Conservation (phyloP, 2,888 invertebrate genomes). For the Orchesella flavescens region DNA sequence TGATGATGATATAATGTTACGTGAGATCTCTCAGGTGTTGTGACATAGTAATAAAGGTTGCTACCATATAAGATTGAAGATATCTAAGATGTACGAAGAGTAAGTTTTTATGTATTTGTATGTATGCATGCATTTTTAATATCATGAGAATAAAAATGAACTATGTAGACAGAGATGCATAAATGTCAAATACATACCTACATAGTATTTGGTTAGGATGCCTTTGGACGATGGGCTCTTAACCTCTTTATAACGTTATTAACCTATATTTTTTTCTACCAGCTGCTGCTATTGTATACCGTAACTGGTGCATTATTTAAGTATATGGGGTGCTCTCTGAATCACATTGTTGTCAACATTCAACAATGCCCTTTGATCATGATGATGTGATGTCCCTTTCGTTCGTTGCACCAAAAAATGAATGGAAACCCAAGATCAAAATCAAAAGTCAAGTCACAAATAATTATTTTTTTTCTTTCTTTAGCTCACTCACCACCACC, state of each 20-base stretch:
- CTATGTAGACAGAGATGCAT: neutral
- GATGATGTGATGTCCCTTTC: neutral
- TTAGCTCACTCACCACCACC: neutral
- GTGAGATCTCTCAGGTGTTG: conserved; percentile 22
- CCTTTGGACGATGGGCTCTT: conserved; percentile 30
- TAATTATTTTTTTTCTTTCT: neutral
- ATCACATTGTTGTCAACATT: too few relatives aligned
- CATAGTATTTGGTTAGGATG: neutral
- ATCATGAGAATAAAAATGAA: too few relatives aligned
- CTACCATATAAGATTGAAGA: too few relatives aligned
- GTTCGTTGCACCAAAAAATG: neutral
- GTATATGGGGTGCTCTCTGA: neutral
- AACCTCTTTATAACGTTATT: conserved; percentile 54
- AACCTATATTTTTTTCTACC: conserved; percentile 38
- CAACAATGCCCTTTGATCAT: neutral
- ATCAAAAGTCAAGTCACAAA: conserved; percentile 1
- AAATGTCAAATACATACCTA: too few relatives aligned
- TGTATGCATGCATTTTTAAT: conserved; percentile 1
- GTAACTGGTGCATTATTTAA: conserved; percentile 12
- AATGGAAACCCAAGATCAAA: conserved; percentile 30
- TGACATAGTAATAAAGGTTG: conserved; percentile 8
- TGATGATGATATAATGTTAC: conserved; percentile 12
- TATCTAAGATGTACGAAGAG: neutral
- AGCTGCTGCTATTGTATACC: neutral
- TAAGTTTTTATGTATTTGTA: neutral